Evolutionary conservation across 2,113 vertebrate genomes (phyloP).

Genomic region (Gambusia holbrooki): DNA sequence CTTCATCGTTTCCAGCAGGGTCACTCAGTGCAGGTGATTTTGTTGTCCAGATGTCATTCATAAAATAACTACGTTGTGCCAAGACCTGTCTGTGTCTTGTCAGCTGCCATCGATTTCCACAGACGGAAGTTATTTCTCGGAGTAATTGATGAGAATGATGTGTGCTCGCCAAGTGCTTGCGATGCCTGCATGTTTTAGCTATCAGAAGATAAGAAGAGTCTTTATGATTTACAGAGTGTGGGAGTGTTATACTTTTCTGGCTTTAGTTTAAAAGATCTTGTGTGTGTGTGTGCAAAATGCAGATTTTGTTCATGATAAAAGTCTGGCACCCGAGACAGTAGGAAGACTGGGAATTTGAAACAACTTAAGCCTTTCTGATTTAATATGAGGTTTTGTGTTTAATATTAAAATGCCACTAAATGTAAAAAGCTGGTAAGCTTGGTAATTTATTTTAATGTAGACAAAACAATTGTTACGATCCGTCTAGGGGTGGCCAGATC

Average conservation of each 20-base stretch:
- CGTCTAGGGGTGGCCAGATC: too few relatives aligned
- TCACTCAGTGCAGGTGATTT: conserved; percentile 72
- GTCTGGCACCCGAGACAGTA: not conserved
- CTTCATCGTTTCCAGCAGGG: conserved; percentile 47
- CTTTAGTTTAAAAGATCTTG: conserved; percentile 27
- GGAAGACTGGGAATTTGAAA: not conserved
- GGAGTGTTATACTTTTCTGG: conserved; percentile 44
- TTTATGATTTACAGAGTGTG: conserved; percentile 61
- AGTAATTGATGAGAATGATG: conserved; percentile 69
- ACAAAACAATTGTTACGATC: not conserved
- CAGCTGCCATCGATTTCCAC: conserved; percentile 67
- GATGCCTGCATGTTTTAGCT: conserved; percentile 69
- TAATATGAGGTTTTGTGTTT: not conserved
- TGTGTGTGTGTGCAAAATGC: not conserved
- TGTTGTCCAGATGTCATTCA: conserved; percentile 73
- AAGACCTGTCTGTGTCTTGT: conserved; percentile 66
- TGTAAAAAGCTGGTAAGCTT: not conserved
- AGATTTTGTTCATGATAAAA: conserved; percentile 1
- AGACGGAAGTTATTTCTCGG: conserved; percentile 66
- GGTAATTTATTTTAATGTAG: not conserved
- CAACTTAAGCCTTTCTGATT: not conserved
- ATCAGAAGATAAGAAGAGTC: conserved; percentile 69
- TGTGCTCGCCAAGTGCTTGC: conserved; percentile 59
- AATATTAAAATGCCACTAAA: not conserved
- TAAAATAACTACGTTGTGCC: conserved; percentile 64